These are phyloP conservation scores for Melanostoma scalare DNA, from an alignment of 2,888 invertebrate species.

Conservation along the genomic window DNA sequence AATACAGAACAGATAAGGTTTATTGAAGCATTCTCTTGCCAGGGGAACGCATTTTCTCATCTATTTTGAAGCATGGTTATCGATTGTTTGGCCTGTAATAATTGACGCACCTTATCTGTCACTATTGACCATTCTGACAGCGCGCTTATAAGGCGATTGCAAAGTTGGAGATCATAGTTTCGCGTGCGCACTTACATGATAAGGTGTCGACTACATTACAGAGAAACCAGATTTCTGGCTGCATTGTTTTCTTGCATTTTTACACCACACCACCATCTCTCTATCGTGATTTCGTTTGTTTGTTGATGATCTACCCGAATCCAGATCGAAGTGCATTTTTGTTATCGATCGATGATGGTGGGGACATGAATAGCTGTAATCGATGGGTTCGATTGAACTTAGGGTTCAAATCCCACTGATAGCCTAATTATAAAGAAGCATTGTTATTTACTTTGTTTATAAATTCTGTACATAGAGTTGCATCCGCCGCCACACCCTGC, in stretches of 20 bases:
- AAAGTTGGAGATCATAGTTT: conserved; percentile 41
- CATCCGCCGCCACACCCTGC: no score
- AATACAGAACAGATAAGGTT: no score
- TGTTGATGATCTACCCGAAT: conserved; percentile 31
- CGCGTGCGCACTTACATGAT: conserved; percentile 38
- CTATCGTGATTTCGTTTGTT: background rate
- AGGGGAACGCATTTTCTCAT: no score
- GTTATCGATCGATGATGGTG: conserved; percentile 20
- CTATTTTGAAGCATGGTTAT: background rate
- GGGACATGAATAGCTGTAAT: conserved; percentile 14
- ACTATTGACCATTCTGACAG: conserved; percentile 17
- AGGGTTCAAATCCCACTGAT: conserved; percentile 54
- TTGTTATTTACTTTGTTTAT: conserved; percentile 1
- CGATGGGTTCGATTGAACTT: conserved; percentile 32
- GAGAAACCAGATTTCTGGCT: conserved; percentile 20
- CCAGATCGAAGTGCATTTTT: conserved; percentile 44
- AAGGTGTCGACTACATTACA: conserved; percentile 32
- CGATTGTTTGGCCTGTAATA: conserved; percentile 7
- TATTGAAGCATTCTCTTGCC: no score
- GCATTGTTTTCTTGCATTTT: background rate
- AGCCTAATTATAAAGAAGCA: conserved; percentile 56
- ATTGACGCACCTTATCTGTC: conserved; percentile 24
- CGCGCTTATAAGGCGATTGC: conserved; percentile 31
- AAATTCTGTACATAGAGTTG: background rate
- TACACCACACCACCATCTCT: background rate